Evolutionary conservation across 1,140 invertebrate species (phyloP), one percentile per base, ranked within the genome.

Genomic region (Megathymus violae): DNA sequence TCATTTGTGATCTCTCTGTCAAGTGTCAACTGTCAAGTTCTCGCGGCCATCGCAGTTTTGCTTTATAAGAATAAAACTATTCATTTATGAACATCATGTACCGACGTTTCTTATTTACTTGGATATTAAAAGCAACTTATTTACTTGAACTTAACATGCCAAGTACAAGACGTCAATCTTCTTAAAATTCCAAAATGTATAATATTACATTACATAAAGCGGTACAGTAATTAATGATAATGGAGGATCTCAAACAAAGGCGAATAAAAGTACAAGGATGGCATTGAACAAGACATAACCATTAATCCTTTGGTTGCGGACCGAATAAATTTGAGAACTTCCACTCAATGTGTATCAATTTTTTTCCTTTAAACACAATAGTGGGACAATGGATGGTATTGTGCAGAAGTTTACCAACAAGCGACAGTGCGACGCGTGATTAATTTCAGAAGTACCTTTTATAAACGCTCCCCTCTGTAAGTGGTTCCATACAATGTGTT

Each of bases 371-470:
- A 48, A 47, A 48, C 43, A 59, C 56, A 59, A 59, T 60, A 47
- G 43, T n/a, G 17, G 43, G 11, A 63, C 50, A 58, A 58, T 40
- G 62, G 51, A 64, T 40, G 51, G 44, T 31, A 58, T 64, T 64
- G 62, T 64, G 44, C 62, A 47, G 46, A 17, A 64, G 62, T 64
- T 64, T 64, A 50, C 62, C 62, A 64, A 64, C 62, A 64, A 46
- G 48, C 47, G 48, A 56, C 62, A 64, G 38, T 56, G 62, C 22
- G 48, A 63, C 27, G 62, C 50, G 61, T 63, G 61, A 63, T 63
- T 56, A 63, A 63, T 63, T 63, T 63, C 47, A 63, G 43, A 63
- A 63, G 61, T 63, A 54, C 50, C 47, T 62, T 62, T 50, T 16
- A 38, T 19, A 46, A 38, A 25, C 46, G 44, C 50, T 54, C 61